These are phyloP conservation scores for Podocnemis expansa DNA, from an alignment of 2,113 vertebrate species.

Conservation along the genomic window DNA sequence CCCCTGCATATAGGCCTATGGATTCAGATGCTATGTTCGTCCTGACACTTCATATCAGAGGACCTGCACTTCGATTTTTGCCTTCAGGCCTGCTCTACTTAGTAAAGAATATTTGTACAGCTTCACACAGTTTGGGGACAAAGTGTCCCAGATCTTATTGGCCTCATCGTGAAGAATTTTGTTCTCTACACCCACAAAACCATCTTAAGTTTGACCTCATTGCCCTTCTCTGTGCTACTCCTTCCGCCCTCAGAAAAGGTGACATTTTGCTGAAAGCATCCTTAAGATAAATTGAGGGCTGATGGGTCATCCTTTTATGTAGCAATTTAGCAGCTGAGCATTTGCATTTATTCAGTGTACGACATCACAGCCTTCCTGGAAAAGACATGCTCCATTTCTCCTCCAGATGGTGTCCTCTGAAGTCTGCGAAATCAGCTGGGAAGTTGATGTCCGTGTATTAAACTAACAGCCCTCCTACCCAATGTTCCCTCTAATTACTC, in stretches of 20 bases:
- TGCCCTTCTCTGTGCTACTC: neutral
- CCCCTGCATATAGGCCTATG: neutral
- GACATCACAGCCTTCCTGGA: slow-evolving; percentile 36
- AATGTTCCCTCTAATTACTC: too few relatives aligned
- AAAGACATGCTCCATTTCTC: slow-evolving; percentile 47
- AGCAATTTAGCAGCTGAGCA: slow-evolving; percentile 32
- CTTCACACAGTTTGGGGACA: neutral
- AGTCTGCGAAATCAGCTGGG: slow-evolving; percentile 3
- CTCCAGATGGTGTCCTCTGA: slow-evolving; percentile 60
- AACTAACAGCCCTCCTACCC: slow-evolving; percentile 17
- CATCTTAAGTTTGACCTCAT: neutral
- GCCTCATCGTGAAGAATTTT: neutral
- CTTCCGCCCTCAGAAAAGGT: slow-evolving; percentile 2
- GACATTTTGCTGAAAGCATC: slow-evolving; percentile 21
- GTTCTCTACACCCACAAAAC: neutral
- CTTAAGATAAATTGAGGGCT: slow-evolving; percentile 56
- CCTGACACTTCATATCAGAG: neutral
- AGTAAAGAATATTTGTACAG: neutral
- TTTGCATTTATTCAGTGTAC: slow-evolving; percentile 49
- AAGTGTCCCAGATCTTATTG: neutral
- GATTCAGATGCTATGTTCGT: neutral
- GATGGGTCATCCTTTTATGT: slow-evolving; percentile 39
- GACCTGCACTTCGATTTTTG: neutral
- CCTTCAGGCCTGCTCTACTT: neutral
- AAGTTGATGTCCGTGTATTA: neutral